A percentile compares a stretch with the other conserved stretches of the same genome.
Conservation (phyloP, 2,888 invertebrate species). For the Callyntrura sp. region DNA sequence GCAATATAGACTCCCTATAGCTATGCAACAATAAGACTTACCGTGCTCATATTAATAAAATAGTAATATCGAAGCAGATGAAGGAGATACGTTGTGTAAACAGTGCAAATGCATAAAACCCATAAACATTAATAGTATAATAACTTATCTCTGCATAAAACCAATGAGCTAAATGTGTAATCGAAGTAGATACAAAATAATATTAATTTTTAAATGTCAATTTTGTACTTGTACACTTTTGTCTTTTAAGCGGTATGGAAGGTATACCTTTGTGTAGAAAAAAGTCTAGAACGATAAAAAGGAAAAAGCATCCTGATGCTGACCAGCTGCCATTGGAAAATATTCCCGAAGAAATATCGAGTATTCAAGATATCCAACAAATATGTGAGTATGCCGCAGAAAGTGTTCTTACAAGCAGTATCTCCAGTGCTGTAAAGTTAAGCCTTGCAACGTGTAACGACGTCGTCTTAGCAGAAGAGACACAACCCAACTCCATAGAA, state of each 20-base stretch:
- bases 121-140: too few relatives aligned
- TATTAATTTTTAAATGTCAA: too few relatives aligned
- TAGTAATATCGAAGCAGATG: too few relatives aligned
- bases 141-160: too few relatives aligned
- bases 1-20: too few relatives aligned
- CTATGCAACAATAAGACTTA: too few relatives aligned
- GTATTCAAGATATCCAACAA: background rate
- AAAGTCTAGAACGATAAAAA: conserved; percentile 25
- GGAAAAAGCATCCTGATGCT: background rate
- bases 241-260: conserved; percentile 24
- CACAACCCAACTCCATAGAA: background rate
- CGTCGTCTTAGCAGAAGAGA: background rate
- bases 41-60: too few relatives aligned
- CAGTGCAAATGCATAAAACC: too few relatives aligned
- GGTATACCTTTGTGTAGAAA: background rate
- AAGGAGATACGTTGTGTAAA: too few relatives aligned
- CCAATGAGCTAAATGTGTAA: too few relatives aligned
- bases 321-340: background rate
- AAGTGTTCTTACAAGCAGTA: background rate
- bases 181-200: too few relatives aligned
- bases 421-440: background rate
- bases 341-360: background rate
- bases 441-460: background rate
- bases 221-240: too few relatives aligned
- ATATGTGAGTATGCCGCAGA: conserved; percentile 20